Percentiles rank a stretch among this genome's conserved stretches.
Conservation (phyloP, 1,140 invertebrate species). For the Bombyx mandarina region DNA sequence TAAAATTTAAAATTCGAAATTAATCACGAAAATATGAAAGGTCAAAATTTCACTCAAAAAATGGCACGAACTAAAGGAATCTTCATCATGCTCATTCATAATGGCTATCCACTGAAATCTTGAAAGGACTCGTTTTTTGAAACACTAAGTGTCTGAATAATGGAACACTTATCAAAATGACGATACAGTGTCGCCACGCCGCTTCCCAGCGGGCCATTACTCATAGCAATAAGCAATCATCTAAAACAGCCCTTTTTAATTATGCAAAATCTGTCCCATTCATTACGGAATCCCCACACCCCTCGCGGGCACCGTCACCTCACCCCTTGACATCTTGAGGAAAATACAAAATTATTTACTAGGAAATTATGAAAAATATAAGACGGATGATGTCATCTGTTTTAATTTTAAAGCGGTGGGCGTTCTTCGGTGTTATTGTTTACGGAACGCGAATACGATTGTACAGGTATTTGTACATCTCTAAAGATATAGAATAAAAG, state of each 20-base stretch:
- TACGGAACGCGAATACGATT: too few species aligned
- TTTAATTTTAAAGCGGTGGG: conserved; percentile 34
- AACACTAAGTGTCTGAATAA: too few species aligned
- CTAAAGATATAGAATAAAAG: too few species aligned
- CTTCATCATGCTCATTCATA: too few species aligned
- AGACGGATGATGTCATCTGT: conserved; percentile 54
- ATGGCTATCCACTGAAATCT: too few species aligned
- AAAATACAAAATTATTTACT: conserved; percentile 47
- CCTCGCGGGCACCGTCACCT: conserved; percentile 6
- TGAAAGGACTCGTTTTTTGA: too few species aligned
- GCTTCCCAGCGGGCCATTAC: conserved; percentile 32
- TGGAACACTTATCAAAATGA: neutral
- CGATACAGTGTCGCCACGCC: neutral
- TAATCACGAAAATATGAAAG: too few species aligned
- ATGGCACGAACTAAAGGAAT: too few species aligned
- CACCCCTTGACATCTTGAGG: conserved; percentile 1
- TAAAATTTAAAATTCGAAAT: too few species aligned
- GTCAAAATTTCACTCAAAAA: too few species aligned
- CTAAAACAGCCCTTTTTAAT: conserved; percentile 59
- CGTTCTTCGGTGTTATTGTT: neutral
- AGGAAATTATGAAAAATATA: conserved; percentile 47
- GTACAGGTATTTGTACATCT: too few species aligned
- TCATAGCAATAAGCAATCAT: conserved; percentile 62
- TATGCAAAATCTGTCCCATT: conserved; percentile 64
- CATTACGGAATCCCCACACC: conserved; percentile 25